Evolutionary conservation across 2,113 vertebrate species (phyloP), one percentile per base, ranked within the genome.

Genomic region (Paratilapia polleni): DNA sequence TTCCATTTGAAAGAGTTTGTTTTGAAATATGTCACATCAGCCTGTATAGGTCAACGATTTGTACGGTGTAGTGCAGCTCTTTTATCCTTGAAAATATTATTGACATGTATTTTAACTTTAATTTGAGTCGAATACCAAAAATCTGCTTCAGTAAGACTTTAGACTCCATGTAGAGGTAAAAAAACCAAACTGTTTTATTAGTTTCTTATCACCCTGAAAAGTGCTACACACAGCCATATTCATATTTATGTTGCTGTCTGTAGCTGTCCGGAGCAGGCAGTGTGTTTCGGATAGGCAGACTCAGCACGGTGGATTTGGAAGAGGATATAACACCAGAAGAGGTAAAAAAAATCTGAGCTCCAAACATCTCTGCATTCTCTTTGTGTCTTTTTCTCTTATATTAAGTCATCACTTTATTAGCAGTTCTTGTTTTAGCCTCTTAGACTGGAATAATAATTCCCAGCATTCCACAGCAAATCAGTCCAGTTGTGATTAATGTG

Each of bases 251-350:
- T 88, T 89, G 49, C 63, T 88, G 79, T 93, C 52, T 84, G 24
- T 84, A 98, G 97, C 85, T 91, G 3, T 95, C 97, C 49, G 94
- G 92, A 47, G 92, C 92, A 36, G 92, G 95, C 1, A 82, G 91
- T 26, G 84, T 96, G 80, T 97, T 96, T 92, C 96, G 96, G 17
- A 94, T 98, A 0, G 97, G 97, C 87, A 97, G 97, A 90, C 96
- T 98, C 93, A 98, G 97, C 94, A 97, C 96, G 12, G 96, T 97
- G 96, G 97, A 99, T 91, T 96, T 98, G 88, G 97, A 97, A 0
- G 98, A 99, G 61, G 97, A 98, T 26, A 87, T 91, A 19, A 87
- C 91, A 7, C 66, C 92, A 19, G 95, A 96, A 14, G 96, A 96
- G 96, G 96, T 96, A 95, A 95, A 49, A 90, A 80, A 49, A 90